Evolutionary conservation across 2,888 invertebrate species (phyloP).

Genomic region (Agapetus fuscipes): DNA sequence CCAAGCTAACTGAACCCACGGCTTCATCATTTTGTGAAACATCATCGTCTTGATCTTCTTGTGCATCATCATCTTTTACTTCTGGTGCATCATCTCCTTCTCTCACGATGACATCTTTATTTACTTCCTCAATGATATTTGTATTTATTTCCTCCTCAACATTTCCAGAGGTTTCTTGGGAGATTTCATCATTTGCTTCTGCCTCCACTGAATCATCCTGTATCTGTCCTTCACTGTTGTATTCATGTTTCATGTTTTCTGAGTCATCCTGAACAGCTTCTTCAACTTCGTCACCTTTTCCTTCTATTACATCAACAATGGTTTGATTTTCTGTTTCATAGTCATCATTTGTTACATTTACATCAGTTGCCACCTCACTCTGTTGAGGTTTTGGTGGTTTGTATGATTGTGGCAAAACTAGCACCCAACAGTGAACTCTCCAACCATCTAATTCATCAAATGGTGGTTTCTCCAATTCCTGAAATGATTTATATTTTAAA

Average conservation of each 20-base stretch:
- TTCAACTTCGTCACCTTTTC: not conserved
- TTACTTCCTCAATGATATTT: not conserved
- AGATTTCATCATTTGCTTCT: not conserved
- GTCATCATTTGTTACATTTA: not conserved
- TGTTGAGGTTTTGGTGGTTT: not conserved
- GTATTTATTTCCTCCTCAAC: too few species aligned
- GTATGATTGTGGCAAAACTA: slow-evolving; percentile 47
- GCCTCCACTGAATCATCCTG: not conserved
- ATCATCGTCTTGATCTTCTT: not conserved
- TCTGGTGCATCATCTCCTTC: slow-evolving; percentile 2
- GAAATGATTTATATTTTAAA: slow-evolving; percentile 5
- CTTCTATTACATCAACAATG: not conserved
- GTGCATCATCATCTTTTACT: not conserved
- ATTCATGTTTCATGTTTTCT: too few species aligned
- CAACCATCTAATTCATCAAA: slow-evolving; percentile 56
- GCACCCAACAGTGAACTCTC: slow-evolving; percentile 78
- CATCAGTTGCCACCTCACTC: too few species aligned
- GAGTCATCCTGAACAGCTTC: not conserved
- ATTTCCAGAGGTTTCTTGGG: not conserved
- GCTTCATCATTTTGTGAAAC: slow-evolving; percentile 5
- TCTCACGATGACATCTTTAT: not conserved
- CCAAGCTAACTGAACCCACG: slow-evolving; percentile 9
- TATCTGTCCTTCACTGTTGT: too few species aligned
- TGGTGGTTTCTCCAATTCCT: slow-evolving; percentile 56
- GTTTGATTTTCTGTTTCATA: not conserved